Percentiles rank a stretch among this genome's conserved stretches.
phyloP scores from a whole-genome alignment of 1,140 invertebrate species.

The Lysiphlebus fabarum region DNA sequence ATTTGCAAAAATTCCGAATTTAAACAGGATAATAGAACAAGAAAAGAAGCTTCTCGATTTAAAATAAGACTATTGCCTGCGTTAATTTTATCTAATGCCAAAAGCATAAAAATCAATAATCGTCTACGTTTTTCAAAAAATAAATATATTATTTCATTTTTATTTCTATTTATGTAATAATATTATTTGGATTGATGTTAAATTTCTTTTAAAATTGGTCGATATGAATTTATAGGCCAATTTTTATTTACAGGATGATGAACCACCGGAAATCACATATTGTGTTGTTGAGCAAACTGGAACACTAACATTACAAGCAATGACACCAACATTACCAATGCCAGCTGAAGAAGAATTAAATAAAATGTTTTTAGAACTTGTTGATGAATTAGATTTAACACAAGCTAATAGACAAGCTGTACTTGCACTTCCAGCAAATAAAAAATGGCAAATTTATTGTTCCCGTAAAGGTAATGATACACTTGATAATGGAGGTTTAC shows the following conservation, averaged over 20 bases:
- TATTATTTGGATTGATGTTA: too few relatives aligned
- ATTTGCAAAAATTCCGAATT: too few relatives aligned
- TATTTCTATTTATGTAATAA: too few relatives aligned
- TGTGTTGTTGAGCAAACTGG: slow-evolving; percentile 86
- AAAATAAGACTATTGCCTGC: too few relatives aligned
- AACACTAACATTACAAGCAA: slow-evolving; percentile 76
- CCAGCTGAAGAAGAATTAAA: slow-evolving; percentile 88
- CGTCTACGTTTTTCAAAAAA: too few relatives aligned
- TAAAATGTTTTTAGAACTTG: slow-evolving; percentile 88
- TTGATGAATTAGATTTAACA: slow-evolving; percentile 91
- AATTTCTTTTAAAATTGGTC: too few relatives aligned
- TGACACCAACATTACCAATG: slow-evolving; percentile 86
- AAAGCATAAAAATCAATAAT: too few relatives aligned
- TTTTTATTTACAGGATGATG: slow-evolving; percentile 69
- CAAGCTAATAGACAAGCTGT: slow-evolving; percentile 90
- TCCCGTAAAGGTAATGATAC: slow-evolving; percentile 72
- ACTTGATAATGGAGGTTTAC: slow-evolving; percentile 57
- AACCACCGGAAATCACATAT: slow-evolving; percentile 86
- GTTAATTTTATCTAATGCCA: too few relatives aligned
- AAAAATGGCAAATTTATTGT: slow-evolving; percentile 98
- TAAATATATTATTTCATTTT: too few relatives aligned
- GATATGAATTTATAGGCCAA: too few relatives aligned
- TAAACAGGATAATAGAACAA: too few relatives aligned
- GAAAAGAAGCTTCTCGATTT: too few relatives aligned
- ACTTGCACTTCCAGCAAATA: slow-evolving; percentile 85